A percentile compares a stretch with the other conserved stretches of the same genome.
These are phyloP conservation scores for Rhinogobio ventralis DNA, from an alignment of 2,797 vertebrate species.

Conservation along the genomic window DNA sequence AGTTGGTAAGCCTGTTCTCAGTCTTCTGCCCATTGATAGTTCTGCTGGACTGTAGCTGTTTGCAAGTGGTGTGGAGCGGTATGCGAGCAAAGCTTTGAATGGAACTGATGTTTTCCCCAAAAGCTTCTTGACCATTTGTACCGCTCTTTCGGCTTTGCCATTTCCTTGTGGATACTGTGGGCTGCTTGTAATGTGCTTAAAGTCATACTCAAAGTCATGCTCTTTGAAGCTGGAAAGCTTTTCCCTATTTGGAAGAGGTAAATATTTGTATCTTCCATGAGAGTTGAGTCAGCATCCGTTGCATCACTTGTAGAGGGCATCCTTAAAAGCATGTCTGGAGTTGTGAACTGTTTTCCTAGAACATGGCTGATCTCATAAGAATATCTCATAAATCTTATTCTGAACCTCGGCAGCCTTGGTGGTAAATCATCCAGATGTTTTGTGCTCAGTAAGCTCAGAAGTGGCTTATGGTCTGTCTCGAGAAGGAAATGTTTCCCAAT, in stretches of 20 bases:
- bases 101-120: slow-evolving; percentile 17
- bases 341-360: background rate
- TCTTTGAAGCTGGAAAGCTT: no score
- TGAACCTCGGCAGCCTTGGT: background rate
- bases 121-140: slow-evolving; percentile 19
- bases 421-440: background rate
- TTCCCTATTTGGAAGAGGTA: no score
- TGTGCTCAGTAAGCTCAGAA: background rate
- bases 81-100: slow-evolving; percentile 14
- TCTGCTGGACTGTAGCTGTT: no score
- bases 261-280: background rate
- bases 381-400: slow-evolving; percentile 2
- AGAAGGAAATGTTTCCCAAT: background rate
- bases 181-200: background rate
- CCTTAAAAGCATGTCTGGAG: background rate
- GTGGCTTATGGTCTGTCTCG: background rate
- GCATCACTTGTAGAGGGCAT: background rate
- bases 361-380: background rate
- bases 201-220: background rate
- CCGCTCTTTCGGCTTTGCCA: slow-evolving; percentile 13
- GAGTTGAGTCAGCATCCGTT: background rate
- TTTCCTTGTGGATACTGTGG: slow-evolving; percentile 19
- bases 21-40: no score
- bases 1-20: no score
- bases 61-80: no score